phyloP scores from a whole-genome alignment of 2,113 vertebrate genomes.

The Cebidichthys violaceus region DNA sequence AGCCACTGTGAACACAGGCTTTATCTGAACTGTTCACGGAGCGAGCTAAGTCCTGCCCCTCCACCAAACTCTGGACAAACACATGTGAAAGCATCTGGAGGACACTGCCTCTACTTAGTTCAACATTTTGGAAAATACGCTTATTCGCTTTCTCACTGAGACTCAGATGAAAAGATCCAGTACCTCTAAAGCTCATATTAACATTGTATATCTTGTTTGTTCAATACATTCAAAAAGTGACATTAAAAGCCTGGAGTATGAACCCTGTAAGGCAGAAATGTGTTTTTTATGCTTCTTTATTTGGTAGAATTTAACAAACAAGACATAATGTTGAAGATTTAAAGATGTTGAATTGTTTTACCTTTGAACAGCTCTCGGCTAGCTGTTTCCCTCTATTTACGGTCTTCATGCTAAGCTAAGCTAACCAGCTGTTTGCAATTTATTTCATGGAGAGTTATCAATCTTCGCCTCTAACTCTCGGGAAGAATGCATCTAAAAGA shows the following conservation, averaged over 20 bases:
- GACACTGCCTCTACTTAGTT: neutral
- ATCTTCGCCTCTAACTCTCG: neutral
- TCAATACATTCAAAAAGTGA: neutral
- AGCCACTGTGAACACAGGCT: conserved; percentile 90
- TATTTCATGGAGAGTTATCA: neutral
- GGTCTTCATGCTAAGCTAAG: neutral
- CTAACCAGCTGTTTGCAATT: too few species aligned
- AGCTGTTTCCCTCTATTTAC: neutral
- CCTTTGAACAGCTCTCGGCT: neutral
- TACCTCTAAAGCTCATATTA: too few species aligned
- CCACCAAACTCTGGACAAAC: conserved; percentile 68
- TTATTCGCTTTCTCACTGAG: neutral
- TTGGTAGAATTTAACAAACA: neutral
- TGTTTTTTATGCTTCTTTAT: neutral
- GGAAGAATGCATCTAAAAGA: neutral
- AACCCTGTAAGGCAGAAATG: neutral
- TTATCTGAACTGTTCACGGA: conserved; percentile 88
- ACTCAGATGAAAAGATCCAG: neutral
- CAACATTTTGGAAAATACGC: neutral
- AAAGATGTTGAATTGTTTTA: neutral
- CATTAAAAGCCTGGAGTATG: neutral
- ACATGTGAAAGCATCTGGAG: neutral
- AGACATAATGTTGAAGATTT: neutral
- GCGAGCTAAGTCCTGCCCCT: conserved; percentile 89
- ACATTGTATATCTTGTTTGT: too few species aligned